Evolutionary conservation across 2,113 vertebrate genomes (phyloP).

Genomic region (Pterocles orientalis): DNA sequence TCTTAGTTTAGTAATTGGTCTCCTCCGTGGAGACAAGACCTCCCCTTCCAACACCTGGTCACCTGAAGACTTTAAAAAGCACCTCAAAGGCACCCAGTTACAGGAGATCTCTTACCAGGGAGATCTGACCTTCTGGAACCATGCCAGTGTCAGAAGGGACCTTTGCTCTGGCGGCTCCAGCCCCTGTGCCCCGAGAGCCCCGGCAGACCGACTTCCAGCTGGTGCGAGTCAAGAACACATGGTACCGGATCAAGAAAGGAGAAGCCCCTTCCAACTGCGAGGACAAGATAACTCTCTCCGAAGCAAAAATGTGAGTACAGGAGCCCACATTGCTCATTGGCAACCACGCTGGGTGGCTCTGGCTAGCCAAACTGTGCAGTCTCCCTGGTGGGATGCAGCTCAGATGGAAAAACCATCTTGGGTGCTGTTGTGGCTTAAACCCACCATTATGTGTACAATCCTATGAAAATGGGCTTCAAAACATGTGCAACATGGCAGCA

Average conservation of each 20-base stretch:
- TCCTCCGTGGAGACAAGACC: background rate
- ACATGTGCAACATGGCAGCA: fast-evolving
- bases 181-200: background rate
- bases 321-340: background rate
- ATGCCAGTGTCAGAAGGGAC: conserved; percentile 21
- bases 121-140: background rate
- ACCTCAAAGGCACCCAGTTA: background rate
- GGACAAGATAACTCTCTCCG: conserved; percentile 60
- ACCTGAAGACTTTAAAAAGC: conserved; percentile 60
- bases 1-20: conserved; percentile 50
- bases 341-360: fast-evolving
- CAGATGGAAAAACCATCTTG: background rate
- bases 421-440: fast-evolving
- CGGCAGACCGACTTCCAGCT: conserved; percentile 76
- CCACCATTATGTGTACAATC: fast-evolving
- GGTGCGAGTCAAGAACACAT: conserved; percentile 75
- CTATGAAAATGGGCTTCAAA: background rate
- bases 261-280: conserved; percentile 21
- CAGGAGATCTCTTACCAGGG: background rate
- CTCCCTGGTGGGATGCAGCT: background rate
- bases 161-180: background rate
- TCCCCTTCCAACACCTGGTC: conserved; percentile 14
- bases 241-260: conserved; percentile 72
- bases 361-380: background rate
- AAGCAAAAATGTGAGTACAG: conserved; percentile 84